Conservation (phyloP, 2,888 invertebrate genomes). For the Thalpophila matura region DNA sequence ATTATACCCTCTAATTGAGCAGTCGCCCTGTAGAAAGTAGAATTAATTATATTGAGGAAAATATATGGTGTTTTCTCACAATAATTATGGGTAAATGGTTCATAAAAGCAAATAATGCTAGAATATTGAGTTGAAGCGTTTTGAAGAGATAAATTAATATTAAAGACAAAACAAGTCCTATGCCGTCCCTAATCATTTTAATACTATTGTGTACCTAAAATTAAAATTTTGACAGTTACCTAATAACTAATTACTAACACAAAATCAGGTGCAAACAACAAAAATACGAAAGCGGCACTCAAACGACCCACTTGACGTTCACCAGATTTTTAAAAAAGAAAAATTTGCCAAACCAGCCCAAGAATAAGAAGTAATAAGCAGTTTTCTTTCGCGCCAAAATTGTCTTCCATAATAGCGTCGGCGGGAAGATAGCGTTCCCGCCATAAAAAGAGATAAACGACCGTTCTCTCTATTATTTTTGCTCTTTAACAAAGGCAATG, state of each 20-base stretch:
- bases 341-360: conserved; percentile 79
- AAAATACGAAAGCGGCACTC: conserved; percentile 46
- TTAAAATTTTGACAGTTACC: not conserved
- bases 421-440: conserved; percentile 87
- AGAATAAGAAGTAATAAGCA: conserved; percentile 90
- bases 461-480: conserved; percentile 91
- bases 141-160: too few relatives aligned
- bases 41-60: too few relatives aligned
- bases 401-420: conserved; percentile 90
- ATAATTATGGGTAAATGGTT: too few relatives aligned
- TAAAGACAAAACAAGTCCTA: too few relatives aligned
- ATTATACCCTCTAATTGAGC: too few relatives aligned
- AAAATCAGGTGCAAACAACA: conserved; percentile 37
- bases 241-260: conserved; percentile 39
- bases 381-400: conserved; percentile 91
- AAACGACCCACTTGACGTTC: conserved; percentile 50
- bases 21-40: too few relatives aligned
- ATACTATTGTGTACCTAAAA: too few relatives aligned
- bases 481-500: conserved; percentile 90
- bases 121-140: too few relatives aligned
- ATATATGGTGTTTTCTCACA: too few relatives aligned
- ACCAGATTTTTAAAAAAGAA: conserved; percentile 57
- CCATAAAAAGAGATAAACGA: conserved; percentile 91
- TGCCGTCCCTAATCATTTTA: too few relatives aligned
- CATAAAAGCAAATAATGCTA: too few relatives aligned